Base-by-base conservation (phyloP, 2,113 vertebrate species). In the Hemiprocne comata region DNA sequence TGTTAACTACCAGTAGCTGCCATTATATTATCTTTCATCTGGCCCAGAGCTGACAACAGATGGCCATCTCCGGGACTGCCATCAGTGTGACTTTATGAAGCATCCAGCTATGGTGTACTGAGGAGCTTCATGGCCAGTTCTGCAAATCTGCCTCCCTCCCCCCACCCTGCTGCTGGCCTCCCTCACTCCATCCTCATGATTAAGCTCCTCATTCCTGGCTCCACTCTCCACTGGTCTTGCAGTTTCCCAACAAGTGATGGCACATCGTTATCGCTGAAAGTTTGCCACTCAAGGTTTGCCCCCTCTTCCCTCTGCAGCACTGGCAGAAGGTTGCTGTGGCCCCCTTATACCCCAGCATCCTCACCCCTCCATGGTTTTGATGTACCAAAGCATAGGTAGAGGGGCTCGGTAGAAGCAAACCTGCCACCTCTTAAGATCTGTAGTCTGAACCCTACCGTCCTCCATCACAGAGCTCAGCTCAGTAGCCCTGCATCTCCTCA, bases 31-130 rank as follows among this genome's bases (percentile, higher is more conserved):
- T 97, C 96, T 97, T 98, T 97, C 95, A 96, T 98, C 97, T 98
- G 98, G 98, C 97, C 97, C 97, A 97, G 95, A 98, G 97, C 91
- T 98, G 97, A 98, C 96, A 72, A 98, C 97, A 98, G 97, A 98
- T 98, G 98, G 97, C 96, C 97, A 96, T 97, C 97, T 98, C 98
- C 19, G 44, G 96, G 91, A 93, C 96, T 97, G 97, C 97, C 97
- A 98, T 98, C 97, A 97, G 96, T 77, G 89, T 93, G 57, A 95
- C 96, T 98, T 98, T 98, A 98, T 98, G 97, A 97, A 97, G 96
- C 97, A 97, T 97, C 97, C 97, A 98, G 96, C 97, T 96, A 97
- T 97, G 97, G 95, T 97, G 91, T 96, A 94, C 70, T 85, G 97
- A 97, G 87, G 94, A 98, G 97, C 83, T 69, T 95, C 83, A 58